Evolutionary conservation across 2,888 invertebrate species (phyloP).

Genomic region (Mellilla xanthometata): DNA sequence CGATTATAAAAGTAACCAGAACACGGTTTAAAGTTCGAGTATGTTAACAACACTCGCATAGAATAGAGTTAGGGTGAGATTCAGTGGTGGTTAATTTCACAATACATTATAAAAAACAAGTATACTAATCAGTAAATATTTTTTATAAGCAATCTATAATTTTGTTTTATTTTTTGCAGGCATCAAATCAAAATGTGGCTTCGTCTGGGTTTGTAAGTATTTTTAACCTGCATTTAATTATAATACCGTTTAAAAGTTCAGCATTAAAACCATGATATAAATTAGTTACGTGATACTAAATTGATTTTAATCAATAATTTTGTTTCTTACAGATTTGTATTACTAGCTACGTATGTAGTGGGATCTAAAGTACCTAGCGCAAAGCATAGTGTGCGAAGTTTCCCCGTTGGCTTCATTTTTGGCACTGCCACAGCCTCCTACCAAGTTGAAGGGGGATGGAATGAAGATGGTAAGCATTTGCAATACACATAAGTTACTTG

Average conservation of each 20-base stretch:
- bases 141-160: too few relatives aligned
- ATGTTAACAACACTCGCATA: too few relatives aligned
- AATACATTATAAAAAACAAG: too few relatives aligned
- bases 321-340: constrained; percentile 13
- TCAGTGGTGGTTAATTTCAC: too few relatives aligned
- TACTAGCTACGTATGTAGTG: constrained; percentile 6
- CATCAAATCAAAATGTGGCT: constrained; percentile 7
- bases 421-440: constrained; percentile 65
- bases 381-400: constrained; percentile 34
- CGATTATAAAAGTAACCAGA: too few relatives aligned
- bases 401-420: constrained; percentile 47
- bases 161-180: not conserved
- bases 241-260: too few relatives aligned
- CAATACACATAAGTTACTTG: not conserved
- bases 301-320: not conserved
- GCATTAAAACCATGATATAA: too few relatives aligned
- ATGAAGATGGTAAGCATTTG: constrained; percentile 71
- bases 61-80: too few relatives aligned
- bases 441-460: constrained; percentile 79
- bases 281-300: too few relatives aligned
- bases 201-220: constrained; percentile 13
- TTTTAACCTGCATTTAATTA: too few relatives aligned
- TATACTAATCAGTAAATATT: too few relatives aligned
- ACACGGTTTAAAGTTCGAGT: too few relatives aligned
- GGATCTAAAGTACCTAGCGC: constrained; percentile 37